Conservation (phyloP, 2,113 vertebrate species). For the Castor canadensis region DNA sequence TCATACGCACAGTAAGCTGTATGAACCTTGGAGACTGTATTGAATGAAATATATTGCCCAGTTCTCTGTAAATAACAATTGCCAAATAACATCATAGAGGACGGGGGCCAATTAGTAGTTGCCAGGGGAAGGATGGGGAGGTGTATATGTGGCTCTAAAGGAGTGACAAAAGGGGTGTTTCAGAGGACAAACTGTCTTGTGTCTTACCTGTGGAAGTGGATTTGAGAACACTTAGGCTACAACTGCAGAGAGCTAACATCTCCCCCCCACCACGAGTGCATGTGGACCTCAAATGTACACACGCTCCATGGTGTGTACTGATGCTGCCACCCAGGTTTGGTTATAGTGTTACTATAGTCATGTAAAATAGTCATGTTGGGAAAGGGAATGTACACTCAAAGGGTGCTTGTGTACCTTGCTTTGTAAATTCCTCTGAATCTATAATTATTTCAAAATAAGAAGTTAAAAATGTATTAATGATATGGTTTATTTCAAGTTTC, state of each 20-base stretch:
- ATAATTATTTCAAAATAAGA: conserved; percentile 17
- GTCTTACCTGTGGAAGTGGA: background rate
- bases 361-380: background rate
- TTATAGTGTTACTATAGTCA: background rate
- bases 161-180: background rate
- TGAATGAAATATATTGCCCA: background rate
- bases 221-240: background rate
- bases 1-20: background rate
- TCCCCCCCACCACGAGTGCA: background rate
- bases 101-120: background rate
- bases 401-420: background rate
- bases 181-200: background rate
- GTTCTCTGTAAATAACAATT: background rate
- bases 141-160: background rate
- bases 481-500: background rate
- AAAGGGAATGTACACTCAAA: background rate
- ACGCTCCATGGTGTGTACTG: background rate
- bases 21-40: background rate
- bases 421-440: background rate
- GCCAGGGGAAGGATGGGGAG: background rate
- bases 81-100: background rate
- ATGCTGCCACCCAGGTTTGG: too few species aligned
- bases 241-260: background rate
- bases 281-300: background rate
- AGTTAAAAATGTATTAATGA: background rate